Percentiles rank a stretch among this genome's conserved stretches.
Evolutionary conservation across 2,888 invertebrate genomes (phyloP).

Genomic region (Corbicula japonica): DNA sequence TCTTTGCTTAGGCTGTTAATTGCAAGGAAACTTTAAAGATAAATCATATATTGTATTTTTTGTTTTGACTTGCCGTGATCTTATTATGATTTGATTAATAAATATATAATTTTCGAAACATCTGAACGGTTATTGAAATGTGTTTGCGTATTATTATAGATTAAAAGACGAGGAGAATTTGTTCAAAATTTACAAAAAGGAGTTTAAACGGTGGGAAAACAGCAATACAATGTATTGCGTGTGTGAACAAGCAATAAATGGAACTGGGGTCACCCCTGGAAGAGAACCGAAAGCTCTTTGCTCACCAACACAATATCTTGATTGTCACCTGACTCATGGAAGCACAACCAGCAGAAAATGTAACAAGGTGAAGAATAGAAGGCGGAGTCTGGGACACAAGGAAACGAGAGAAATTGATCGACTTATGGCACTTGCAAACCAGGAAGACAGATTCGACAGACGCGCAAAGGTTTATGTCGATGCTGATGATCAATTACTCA

Average conservation of each 20-base stretch:
- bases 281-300: background rate
- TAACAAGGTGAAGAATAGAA: background rate
- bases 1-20: no score
- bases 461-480: background rate
- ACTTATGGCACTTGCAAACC: background rate
- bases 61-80: no score
- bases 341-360: background rate
- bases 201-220: conserved; percentile 2
- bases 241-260: conserved; percentile 3
- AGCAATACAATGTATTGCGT: conserved; percentile 14
- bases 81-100: no score
- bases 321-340: background rate
- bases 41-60: no score
- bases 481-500: background rate
- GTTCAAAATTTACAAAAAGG: background rate
- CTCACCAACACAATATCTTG: conserved; percentile 2
- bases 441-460: no score
- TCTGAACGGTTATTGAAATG: no score
- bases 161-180: conserved; percentile 24
- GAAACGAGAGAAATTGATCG: background rate
- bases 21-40: no score
- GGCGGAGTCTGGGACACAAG: background rate
- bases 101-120: no score
- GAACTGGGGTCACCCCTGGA: background rate
- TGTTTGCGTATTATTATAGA: conserved; percentile 5